These are phyloP conservation scores for Phalera bucephala DNA, from an alignment of 2,888 invertebrate species.

Conservation along the genomic window DNA sequence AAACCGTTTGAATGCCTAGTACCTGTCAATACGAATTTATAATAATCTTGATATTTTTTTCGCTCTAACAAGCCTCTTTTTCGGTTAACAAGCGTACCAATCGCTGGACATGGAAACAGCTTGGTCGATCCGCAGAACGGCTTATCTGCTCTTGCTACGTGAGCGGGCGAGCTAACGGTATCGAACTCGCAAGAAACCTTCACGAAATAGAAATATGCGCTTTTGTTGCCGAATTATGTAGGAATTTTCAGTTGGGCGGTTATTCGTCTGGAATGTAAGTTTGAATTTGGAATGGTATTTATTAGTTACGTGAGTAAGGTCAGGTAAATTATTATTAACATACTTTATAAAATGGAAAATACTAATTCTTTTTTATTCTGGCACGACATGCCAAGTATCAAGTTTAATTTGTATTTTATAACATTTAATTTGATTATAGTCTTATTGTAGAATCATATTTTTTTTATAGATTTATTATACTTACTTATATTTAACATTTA, in stretches of 20 bases:
- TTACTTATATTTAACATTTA: too few species aligned
- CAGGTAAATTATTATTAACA: too few species aligned
- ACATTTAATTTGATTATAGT: too few species aligned
- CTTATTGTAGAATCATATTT: too few species aligned
- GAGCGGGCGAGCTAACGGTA: constrained; percentile 38
- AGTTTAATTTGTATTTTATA: too few species aligned
- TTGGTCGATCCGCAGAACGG: constrained; percentile 15
- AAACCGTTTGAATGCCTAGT: too few species aligned
- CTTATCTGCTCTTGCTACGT: constrained; percentile 36
- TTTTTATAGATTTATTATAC: too few species aligned
- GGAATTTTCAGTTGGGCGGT: constrained; percentile 26
- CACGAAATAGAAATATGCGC: constrained; percentile 21
- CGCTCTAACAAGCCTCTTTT: constrained; percentile 12
- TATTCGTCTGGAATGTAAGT: constrained; percentile 6
- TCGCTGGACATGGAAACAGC: constrained; percentile 18
- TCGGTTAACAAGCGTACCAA: constrained; percentile 18
- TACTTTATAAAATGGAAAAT: too few species aligned
- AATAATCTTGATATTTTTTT: constrained; percentile 4
- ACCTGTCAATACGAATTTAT: too few species aligned
- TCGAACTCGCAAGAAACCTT: constrained; percentile 20
- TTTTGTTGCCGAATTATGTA: constrained; percentile 28
- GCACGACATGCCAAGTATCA: too few species aligned
- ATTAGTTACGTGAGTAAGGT: too few species aligned
- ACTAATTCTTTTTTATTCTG: too few species aligned
- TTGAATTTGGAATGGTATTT: not conserved